Evolutionary conservation across 2,113 vertebrate species (phyloP), one percentile per base, ranked within the genome.

Genomic region (Callaeas wilsoni): DNA sequence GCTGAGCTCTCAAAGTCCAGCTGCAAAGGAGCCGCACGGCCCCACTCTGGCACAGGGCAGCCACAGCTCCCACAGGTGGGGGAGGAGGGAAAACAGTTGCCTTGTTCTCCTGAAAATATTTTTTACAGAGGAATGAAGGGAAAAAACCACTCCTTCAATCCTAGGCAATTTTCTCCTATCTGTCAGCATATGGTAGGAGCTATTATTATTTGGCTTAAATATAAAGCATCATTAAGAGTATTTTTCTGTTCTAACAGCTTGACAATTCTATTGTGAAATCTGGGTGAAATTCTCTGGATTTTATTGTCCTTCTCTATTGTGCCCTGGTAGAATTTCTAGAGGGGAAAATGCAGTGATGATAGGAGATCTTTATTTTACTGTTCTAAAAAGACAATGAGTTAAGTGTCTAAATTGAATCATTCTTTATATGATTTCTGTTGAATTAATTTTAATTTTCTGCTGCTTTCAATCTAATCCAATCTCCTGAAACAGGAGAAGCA

Each of bases 221-320:
- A 91, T 60, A 77, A 86, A 90, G 47, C 50, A 94, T 60, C 56
- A 33, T 64, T 77, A 91, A 67, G 83, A 25, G 42, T 90, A 62
- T 95, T 96, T 93, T 96, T 94, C 83, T 85, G 13, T 87, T 91
- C 90, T 78, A 96, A 60, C 47, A 94, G 59, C 57, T 92, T 71
- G 69, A 96, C 53, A 67, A 93, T 94, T 88, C 81, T 89, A 39
- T 95, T 96, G 95, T 81, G 87, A 94, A 97, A 96, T 91, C 84
- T 68, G 81, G 33, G 78, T 79, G 85, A 69, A 93, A 84, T 84
- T 90, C 77, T 91, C 78, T 87, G 53, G 46, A 39, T 73, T 95
- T 97, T 96, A 96, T 94, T 95, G 70, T 84, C 77, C 88, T 76
- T 65, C 41, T 90, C 75, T 86, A 84, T 67, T 90, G 75, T 87